Evolutionary conservation across 2,888 invertebrate species (phyloP).

Genomic region (Lithosia quadra): DNA sequence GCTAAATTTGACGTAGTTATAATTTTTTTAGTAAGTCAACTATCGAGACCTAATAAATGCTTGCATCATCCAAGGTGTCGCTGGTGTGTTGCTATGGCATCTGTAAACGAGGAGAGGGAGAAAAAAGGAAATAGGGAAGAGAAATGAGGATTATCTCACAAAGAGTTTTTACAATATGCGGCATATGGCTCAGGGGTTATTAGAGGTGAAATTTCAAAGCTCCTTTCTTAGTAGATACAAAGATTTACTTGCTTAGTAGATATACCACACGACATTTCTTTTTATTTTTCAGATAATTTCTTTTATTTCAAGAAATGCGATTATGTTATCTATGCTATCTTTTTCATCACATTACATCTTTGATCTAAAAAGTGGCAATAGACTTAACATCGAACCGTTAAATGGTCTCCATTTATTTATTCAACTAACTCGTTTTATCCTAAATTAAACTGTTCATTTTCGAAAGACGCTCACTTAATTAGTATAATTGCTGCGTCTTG

Average conservation of each 20-base stretch:
- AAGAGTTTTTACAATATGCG: too few relatives aligned
- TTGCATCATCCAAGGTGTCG: background rate
- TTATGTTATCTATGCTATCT: too few relatives aligned
- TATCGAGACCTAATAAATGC: background rate
- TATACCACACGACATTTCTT: too few relatives aligned
- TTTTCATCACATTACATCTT: background rate
- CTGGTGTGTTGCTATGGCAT: background rate
- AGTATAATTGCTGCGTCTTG: slow-evolving; percentile 38
- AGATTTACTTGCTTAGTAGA: too few relatives aligned
- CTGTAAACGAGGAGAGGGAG: too few relatives aligned
- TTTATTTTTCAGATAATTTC: too few relatives aligned
- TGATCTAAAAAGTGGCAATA: background rate
- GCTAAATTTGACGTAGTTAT: background rate
- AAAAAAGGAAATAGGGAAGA: too few relatives aligned
- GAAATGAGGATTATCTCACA: too few relatives aligned
- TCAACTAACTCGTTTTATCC: background rate
- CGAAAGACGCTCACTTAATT: slow-evolving; percentile 24
- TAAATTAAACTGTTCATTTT: slow-evolving; percentile 15
- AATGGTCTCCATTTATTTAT: slow-evolving; percentile 7
- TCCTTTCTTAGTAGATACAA: too few relatives aligned
- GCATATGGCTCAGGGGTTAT: too few relatives aligned
- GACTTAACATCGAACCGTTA: background rate
- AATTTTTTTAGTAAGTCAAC: background rate
- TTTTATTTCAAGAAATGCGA: background rate
- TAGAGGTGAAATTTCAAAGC: too few relatives aligned